Evolutionary conservation across 2,797 vertebrate genomes (phyloP), one percentile per base, ranked within the genome.

Genomic region (Rhinichthys osculus): DNA sequence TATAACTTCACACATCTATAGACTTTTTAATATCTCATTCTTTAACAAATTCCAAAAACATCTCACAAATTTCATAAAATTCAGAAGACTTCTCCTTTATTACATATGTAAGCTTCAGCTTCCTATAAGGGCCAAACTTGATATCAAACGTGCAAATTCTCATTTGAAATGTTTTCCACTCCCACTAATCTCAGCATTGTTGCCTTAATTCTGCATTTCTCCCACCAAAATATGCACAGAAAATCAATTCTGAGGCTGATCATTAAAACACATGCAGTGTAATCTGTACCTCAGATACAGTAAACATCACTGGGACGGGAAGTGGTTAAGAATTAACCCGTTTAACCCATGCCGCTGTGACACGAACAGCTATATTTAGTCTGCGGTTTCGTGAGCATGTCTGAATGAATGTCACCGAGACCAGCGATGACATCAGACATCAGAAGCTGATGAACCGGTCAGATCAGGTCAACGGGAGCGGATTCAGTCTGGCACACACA

Each of bases 361-460:
- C 66, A 85, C 4, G 8, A 33, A 10, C 67, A 33, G 47, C 73
- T 87, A 73, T 84, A 70, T 87, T 69, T 85, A 87, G 78, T 57
- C 9, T 82, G 78, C 23, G 52, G 73, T 76, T 87, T 70, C 52
- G 30, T 50, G 5, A 52, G 40, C 17, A 13, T 3, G 50, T 52
- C 59, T 62, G 66, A 19, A 52, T 42, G 85, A 79, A 52, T 23
- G 54, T 73, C 69, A 50, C 38, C 6, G 59, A 71, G 69, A 77
- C 38, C 30, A 16, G 54, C 21, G 33, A 71, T 85, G 78, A 85
- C 81, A 77, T 86, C 88, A 85, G 50, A 52, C 81, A 77, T 86
- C 88, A 85, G 72, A 52, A 64, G 52, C 47, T 19, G 62, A 86
- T 66, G 64, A 76, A 59, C 54, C 76, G 64, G 66, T 47, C n/a